Evolutionary conservation across 2,797 vertebrate species (phyloP).

Genomic region (Takifugu rubripes): DNA sequence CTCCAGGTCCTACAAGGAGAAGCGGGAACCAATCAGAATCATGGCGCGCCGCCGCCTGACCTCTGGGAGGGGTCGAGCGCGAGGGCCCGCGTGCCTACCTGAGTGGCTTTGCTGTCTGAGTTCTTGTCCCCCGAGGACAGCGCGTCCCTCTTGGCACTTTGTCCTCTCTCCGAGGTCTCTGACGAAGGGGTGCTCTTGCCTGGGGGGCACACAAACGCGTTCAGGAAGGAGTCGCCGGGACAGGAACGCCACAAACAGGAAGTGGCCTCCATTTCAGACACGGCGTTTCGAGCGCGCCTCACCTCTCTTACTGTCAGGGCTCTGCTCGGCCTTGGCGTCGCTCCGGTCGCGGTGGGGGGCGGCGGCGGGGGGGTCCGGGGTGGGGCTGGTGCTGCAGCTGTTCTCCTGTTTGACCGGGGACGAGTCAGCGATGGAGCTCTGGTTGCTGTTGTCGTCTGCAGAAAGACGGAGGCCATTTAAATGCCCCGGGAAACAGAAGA

Average conservation of each 20-base stretch:
- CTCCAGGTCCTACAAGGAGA: conserved; percentile 84
- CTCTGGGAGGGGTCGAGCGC: background rate
- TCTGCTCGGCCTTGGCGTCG: conserved; percentile 83
- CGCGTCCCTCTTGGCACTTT: conserved; percentile 84
- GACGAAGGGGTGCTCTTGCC: conserved; percentile 83
- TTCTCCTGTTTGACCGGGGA: conserved; percentile 97
- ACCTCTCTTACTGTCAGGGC: conserved; percentile 83
- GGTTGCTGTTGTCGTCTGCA: conserved; percentile 97
- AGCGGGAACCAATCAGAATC: background rate
- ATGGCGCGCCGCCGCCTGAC: background rate
- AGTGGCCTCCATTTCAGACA: conserved; percentile 1
- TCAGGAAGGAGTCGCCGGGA: background rate
- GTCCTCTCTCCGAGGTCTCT: conserved; percentile 84
- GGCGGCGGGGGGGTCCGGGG: conserved; percentile 83
- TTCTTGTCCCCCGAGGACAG: conserved; percentile 84
- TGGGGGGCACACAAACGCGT: conserved; percentile 10
- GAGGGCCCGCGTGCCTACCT: conserved; percentile 71
- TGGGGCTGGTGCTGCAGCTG: conserved; percentile 93
- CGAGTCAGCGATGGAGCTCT: conserved; percentile 98
- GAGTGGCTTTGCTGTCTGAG: conserved; percentile 87
- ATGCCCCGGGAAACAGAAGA: background rate
- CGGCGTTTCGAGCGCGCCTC: conserved; percentile 8
- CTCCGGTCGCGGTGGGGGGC: conserved; percentile 70
- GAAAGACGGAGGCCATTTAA: background rate
- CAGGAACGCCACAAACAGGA: conserved; percentile 24